Evolutionary conservation across 2,797 vertebrate species (phyloP), one percentile per base, ranked within the genome.

Genomic region (Argentina silus): DNA sequence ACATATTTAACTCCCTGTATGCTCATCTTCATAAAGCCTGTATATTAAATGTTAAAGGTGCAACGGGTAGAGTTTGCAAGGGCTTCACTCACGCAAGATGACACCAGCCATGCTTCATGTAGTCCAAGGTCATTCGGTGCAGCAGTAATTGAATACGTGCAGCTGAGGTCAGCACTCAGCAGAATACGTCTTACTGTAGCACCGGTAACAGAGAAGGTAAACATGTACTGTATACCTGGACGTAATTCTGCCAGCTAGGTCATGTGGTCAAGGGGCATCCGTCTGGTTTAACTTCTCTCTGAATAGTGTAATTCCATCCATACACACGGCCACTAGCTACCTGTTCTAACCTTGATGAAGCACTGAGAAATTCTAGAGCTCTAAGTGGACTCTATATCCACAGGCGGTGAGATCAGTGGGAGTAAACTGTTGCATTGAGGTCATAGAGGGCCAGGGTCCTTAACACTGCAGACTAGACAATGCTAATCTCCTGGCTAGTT

Each of bases 81-180:
- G 59, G 59, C 23, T 8, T 53, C 50, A 53, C 50, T 53, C 11
- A 42, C 23, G 10, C 60, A 6, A 15, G 23, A 14, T 1, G 15
- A 5, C 19, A 67, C 66, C 5, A 14, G 47, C 23, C 6, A 42
- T 17, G 14, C 55, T 69, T 68, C 65, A 23, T 75, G 55, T 73
- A 65, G 81, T 76, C 10, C 9, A 14, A 66, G 44, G 63, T 78
- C 72, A 47, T 74, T 74, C 71, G 79, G 53, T 60, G 62, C 73
- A 45, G 45, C 70, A 42, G 85, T 84, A 78, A 86, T 79, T 77
- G 61, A 80, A 84, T 53, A 53, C 7, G 57, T 83, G 73, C 48
- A 68, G 70, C 73, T 81, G 81, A 81, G 81, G 79, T 82, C 82
- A 80, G 83, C 87, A 82, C 72, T 76, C 51, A 12, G 68, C 50